phyloP scores from a whole-genome alignment of 2,113 vertebrate species.

The Hyperoodon ampullatus region DNA sequence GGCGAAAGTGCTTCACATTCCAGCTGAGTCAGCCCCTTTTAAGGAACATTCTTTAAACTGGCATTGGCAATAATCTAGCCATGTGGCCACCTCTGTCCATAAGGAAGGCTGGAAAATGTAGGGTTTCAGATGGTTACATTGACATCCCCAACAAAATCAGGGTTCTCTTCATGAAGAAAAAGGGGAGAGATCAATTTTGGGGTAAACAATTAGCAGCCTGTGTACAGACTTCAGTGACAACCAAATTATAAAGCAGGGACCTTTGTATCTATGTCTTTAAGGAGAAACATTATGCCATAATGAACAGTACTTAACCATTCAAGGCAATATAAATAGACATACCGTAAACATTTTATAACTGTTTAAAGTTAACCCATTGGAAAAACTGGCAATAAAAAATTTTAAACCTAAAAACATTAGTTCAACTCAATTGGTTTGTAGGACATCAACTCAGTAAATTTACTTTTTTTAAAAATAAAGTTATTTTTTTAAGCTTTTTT shows the following conservation, averaged over 20 bases:
- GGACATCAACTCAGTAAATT: neutral
- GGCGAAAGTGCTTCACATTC: neutral
- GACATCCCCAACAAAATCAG: constrained; percentile 1
- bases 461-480: too few species aligned
- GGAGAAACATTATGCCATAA: neutral
- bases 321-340: constrained; percentile 44
- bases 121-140: constrained; percentile 30
- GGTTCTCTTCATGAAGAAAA: constrained; percentile 37
- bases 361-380: constrained; percentile 8
- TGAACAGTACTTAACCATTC: neutral
- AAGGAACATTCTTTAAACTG: neutral
- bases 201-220: neutral
- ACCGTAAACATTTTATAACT: neutral
- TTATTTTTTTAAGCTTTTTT: too few species aligned
- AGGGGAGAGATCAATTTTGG: neutral
- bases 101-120: neutral
- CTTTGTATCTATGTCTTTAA: constrained; percentile 24
- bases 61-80: neutral
- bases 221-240: constrained; percentile 14
- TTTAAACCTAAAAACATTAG: constrained; percentile 20
- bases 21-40: neutral
- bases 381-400: neutral
- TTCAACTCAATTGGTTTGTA: constrained; percentile 18
- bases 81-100: neutral
- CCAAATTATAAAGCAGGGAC: constrained; percentile 1